Conservation (phyloP, 2,113 vertebrate species). For the Cyprinus carpio region DNA sequence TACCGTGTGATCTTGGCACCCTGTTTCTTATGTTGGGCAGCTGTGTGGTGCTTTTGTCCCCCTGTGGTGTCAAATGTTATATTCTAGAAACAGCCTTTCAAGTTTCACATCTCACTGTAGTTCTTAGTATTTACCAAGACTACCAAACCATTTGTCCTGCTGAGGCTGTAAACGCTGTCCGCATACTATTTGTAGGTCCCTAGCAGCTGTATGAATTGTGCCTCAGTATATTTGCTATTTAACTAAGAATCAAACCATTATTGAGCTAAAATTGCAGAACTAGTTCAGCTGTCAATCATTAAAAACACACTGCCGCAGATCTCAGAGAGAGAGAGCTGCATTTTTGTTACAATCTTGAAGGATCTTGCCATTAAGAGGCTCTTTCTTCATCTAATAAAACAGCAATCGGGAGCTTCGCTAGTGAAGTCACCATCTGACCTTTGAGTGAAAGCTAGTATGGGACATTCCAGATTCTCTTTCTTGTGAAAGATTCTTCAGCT, state of each 20-base stretch:
- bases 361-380: neutral
- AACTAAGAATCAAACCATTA: neutral
- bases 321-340: neutral
- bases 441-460: constrained; percentile 6
- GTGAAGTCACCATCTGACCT: constrained; percentile 18
- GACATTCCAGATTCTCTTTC: constrained; percentile 34
- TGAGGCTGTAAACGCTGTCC: neutral
- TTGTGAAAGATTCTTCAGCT: neutral
- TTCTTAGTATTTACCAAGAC: neutral
- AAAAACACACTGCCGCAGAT: neutral
- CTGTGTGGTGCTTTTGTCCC: neutral
- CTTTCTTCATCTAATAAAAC: neutral
- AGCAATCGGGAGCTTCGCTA: neutral
- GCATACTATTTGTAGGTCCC: too few species aligned
- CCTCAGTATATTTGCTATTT: neutral
- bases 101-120: neutral
- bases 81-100: constrained; percentile 7
- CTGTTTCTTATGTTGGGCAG: neutral
- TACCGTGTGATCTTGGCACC: neutral
- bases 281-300: neutral
- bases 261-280: neutral
- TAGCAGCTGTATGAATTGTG: too few species aligned
- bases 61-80: constrained; percentile 8
- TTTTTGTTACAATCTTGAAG: neutral
- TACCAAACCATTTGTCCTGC: neutral